Evolutionary conservation across 1,140 invertebrate species (phyloP), one percentile per base, ranked within the genome.

Genomic region (Thrips palmi): DNA sequence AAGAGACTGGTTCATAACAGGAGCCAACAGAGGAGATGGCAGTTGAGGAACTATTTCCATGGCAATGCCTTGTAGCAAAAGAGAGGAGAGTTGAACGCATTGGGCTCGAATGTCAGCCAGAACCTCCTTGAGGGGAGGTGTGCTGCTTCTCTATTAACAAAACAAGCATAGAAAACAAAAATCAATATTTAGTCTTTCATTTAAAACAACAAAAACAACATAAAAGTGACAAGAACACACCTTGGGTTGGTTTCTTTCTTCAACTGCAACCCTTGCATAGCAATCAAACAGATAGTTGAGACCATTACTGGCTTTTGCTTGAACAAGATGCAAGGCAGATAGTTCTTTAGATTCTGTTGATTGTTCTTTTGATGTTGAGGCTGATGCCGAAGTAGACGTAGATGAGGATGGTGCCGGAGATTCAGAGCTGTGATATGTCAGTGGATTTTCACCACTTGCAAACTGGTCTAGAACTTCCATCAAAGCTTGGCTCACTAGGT

Each of bases 231-330:
- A 19, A 37, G 10, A 25, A 33, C 43, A 46, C 48, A 71, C 70
- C 63, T 83, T 86, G 15, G 80, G 75, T 52, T 77, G 62, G 53
- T 74, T 73, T 45, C 68, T 62, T 51, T 77, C 74, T 48, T 80
- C 74, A 1, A 69, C 45, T 27, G 66, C 65, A 6, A 76, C 68
- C 45, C 73, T 65, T n/a, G 65, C 64, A 52, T 77, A 79, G 43
- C 69, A 74, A 46, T 72, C 67, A 45, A 75, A 53, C 39, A 71
- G 55, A 52, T 76, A 78, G 38, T 58, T 56, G 32, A 77, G 49
- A 40, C 59, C 51, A 43, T 51, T 31, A 10, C 23, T 25, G 8
- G 33, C 63, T 38, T 58, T 55, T 8, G 57, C 45, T 56, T 45
- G n/a, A n/a, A 42, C 24, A 45, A 49, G 50, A 45, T 44, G 49